Conservation (phyloP, 2,797 vertebrate species). For the Spondyliosoma cantharus region DNA sequence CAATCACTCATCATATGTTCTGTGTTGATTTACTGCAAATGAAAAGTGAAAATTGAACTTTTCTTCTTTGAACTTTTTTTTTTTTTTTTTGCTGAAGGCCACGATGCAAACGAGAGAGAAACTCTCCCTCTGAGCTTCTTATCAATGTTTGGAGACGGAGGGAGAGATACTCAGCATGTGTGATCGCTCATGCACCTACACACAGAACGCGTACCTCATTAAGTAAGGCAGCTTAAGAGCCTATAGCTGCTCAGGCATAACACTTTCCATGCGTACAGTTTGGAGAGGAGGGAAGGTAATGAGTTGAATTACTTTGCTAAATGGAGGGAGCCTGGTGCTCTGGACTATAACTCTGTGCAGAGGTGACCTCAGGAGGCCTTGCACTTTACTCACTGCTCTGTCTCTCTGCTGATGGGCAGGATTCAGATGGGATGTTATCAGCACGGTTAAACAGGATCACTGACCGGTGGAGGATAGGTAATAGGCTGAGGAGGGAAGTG, state of each 20-base stretch:
- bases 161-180: conserved; percentile 33
- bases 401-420: conserved; percentile 36
- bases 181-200: conserved; percentile 31
- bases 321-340: conserved; percentile 65
- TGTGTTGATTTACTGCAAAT: conserved; percentile 57
- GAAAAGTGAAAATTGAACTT: conserved; percentile 53
- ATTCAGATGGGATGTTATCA: conserved; percentile 45
- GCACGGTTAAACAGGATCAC: conserved; percentile 45
- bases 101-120: conserved; percentile 57
- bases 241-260: conserved; percentile 58
- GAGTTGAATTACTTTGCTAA: conserved; percentile 70
- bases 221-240: conserved; percentile 52
- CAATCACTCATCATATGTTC: conserved; percentile 49
- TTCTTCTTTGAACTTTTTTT: no score
- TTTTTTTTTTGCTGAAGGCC: conserved; percentile 34
- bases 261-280: conserved; percentile 61
- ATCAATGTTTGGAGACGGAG: conserved; percentile 52
- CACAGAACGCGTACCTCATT: conserved; percentile 43
- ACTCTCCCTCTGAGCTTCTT: conserved; percentile 25
- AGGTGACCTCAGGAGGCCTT: conserved; percentile 50
- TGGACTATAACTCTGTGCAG: conserved; percentile 58
- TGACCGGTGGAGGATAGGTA: conserved; percentile 11
- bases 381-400: conserved; percentile 37
- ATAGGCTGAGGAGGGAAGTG: not conserved
- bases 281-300: conserved; percentile 61